Conservation (phyloP, 2,888 invertebrate genomes). For the Amiota communis region DNA sequence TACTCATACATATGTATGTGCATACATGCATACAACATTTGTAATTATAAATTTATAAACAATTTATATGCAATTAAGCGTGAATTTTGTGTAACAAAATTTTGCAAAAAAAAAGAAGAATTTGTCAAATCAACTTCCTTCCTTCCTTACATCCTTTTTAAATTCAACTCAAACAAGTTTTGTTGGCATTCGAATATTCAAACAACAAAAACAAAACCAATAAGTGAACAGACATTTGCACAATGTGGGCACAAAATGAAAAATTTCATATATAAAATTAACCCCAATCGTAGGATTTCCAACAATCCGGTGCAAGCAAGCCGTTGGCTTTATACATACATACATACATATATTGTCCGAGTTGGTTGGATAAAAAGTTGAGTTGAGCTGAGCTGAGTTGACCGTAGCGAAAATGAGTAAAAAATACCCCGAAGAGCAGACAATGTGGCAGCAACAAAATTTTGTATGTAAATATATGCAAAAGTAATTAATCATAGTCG, state of each 20-base stretch:
- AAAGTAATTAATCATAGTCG: conserved; percentile 40
- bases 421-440: conserved; percentile 47
- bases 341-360: conserved; percentile 6
- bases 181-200: too few relatives aligned
- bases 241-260: conserved; percentile 52
- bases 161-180: too few relatives aligned
- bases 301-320: conserved; percentile 24
- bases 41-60: conserved; percentile 13
- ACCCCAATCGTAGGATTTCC: conserved; percentile 52
- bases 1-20: too few relatives aligned
- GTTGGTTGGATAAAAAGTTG: conserved; percentile 5
- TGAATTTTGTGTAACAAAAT: conserved; percentile 35
- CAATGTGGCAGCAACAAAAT: conserved; percentile 66
- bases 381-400: too few relatives aligned
- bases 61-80: conserved; percentile 70
- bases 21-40: too few relatives aligned
- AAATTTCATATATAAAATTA: conserved; percentile 65
- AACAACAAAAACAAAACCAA: too few relatives aligned
- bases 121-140: conserved; percentile 65
- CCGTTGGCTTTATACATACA: not conserved
- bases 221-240: too few relatives aligned
- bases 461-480: conserved; percentile 47
- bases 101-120: conserved; percentile 41
- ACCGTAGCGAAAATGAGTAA: conserved; percentile 26
- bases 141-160: conserved; percentile 29